Percentiles rank a stretch among this genome's conserved stretches.
Evolutionary conservation across 2,113 vertebrate species (phyloP).

Genomic region (Hippocampus guttulatus): DNA sequence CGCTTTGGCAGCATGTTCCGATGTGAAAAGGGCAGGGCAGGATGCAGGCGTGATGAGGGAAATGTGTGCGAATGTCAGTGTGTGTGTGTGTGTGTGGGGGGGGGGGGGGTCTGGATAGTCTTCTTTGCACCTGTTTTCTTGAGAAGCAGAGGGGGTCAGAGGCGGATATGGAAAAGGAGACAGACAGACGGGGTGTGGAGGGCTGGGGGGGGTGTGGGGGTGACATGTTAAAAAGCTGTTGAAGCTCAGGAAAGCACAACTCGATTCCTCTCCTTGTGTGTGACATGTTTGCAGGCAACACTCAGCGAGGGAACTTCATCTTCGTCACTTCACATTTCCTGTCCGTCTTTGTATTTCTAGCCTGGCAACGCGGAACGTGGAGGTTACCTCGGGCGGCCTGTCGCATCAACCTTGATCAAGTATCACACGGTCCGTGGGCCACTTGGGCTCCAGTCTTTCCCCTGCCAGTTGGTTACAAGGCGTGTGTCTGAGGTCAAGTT

Average conservation of each 20-base stretch:
- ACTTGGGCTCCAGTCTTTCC: constrained; percentile 56
- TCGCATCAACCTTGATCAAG: constrained; percentile 50
- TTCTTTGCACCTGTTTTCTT: constrained; percentile 65
- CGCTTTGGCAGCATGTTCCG: constrained; percentile 61
- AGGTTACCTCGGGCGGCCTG: constrained; percentile 50
- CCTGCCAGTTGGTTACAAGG: constrained; percentile 59
- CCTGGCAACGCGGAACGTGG: constrained; percentile 33
- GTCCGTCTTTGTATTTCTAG: constrained; percentile 62
- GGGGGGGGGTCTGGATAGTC: constrained; percentile 23
- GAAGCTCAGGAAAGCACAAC: constrained; percentile 32
- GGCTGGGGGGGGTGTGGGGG: constrained; percentile 12
- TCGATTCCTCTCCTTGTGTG: not conserved
- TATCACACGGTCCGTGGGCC: constrained; percentile 64
- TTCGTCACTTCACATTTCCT: constrained; percentile 28
- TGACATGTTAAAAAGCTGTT: constrained; percentile 14
- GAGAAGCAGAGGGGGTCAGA: constrained; percentile 27
- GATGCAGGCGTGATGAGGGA: constrained; percentile 14
- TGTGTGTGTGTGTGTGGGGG: constrained; percentile 3
- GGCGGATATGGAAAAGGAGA: constrained; percentile 19
- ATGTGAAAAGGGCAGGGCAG: constrained; percentile 31
- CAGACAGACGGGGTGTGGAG: constrained; percentile 15
- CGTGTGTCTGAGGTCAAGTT: constrained; percentile 70
- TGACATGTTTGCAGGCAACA: constrained; percentile 3
- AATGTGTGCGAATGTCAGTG: constrained; percentile 15
- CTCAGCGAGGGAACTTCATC: not conserved